Percentiles rank a stretch among this genome's conserved stretches.
These are phyloP conservation scores for Phenganax marumi DNA, from an alignment of 92 coral and sea anemone species.

Conservation along the genomic window DNA sequence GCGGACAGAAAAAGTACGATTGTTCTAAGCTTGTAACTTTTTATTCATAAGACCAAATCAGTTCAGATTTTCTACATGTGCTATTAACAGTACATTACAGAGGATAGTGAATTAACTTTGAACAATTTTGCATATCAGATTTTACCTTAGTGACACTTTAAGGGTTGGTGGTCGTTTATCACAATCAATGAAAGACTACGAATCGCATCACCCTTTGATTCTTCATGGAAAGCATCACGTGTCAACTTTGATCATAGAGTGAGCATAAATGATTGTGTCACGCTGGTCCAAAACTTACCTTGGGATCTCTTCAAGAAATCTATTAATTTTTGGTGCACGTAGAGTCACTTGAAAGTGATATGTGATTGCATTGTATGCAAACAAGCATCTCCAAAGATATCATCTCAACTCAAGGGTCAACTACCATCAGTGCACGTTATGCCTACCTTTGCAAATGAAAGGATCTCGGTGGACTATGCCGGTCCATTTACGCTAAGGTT, in stretches of 20 bases:
- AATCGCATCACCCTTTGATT: constrained; percentile 55
- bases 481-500: constrained; percentile 48
- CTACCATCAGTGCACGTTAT: constrained; percentile 45
- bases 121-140: too few relatives aligned
- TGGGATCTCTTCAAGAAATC: constrained; percentile 53
- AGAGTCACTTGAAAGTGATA: constrained; percentile 54
- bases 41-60: too few relatives aligned
- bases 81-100: too few relatives aligned
- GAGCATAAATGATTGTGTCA: constrained; percentile 59
- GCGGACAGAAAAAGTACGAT: too few relatives aligned
- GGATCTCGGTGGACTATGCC: constrained; percentile 57
- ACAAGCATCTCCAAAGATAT: constrained; percentile 16
- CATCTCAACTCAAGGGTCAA: constrained; percentile 57
- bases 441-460: constrained; percentile 50
- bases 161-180: too few relatives aligned
- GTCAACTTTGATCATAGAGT: constrained; percentile 39
- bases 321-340: constrained; percentile 56
- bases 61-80: too few relatives aligned
- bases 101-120: too few relatives aligned
- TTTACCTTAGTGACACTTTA: too few relatives aligned
- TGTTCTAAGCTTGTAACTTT: too few relatives aligned
- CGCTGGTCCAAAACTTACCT: constrained; percentile 58
- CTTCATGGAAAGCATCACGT: constrained; percentile 56
- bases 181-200: constrained; percentile 13
- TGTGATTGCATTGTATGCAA: constrained; percentile 49